Conservation (phyloP, 2,797 vertebrate genomes). For the Microcaecilia unicolor region DNA sequence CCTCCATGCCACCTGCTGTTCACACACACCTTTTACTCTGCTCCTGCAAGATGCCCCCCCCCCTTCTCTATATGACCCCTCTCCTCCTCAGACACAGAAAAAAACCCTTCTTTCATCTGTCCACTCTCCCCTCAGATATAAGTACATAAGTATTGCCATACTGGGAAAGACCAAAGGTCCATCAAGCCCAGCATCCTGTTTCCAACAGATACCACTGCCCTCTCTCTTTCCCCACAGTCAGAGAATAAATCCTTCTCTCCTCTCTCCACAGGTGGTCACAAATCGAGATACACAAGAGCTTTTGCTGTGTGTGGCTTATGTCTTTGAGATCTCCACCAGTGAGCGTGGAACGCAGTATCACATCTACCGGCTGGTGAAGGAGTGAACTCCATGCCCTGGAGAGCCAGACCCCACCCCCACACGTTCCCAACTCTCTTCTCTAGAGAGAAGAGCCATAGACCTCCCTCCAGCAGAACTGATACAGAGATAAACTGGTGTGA, state of each 20-base stretch:
- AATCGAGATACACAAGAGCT: constrained; percentile 62
- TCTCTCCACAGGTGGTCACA: constrained; percentile 32
- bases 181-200: too few species aligned
- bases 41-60: too few species aligned
- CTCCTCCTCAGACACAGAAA: too few species aligned
- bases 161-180: too few species aligned
- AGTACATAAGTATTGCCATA: too few species aligned
- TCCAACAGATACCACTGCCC: too few species aligned
- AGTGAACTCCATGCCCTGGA: constrained; percentile 28
- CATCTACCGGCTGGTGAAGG: constrained; percentile 61
- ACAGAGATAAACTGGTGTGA: too few species aligned
- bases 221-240: neutral
- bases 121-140: too few species aligned
- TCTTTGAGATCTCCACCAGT: constrained; percentile 63
- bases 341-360: constrained; percentile 58
- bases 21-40: too few species aligned
- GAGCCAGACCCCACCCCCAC: neutral
- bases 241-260: neutral
- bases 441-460: neutral
- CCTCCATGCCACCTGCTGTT: neutral
- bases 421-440: neutral
- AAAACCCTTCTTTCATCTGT: too few species aligned
- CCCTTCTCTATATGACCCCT: too few species aligned
- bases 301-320: constrained; percentile 58
- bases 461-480: neutral